Evolutionary conservation across 2,888 invertebrate genomes (phyloP).

Genomic region (Melanostoma scalare): DNA sequence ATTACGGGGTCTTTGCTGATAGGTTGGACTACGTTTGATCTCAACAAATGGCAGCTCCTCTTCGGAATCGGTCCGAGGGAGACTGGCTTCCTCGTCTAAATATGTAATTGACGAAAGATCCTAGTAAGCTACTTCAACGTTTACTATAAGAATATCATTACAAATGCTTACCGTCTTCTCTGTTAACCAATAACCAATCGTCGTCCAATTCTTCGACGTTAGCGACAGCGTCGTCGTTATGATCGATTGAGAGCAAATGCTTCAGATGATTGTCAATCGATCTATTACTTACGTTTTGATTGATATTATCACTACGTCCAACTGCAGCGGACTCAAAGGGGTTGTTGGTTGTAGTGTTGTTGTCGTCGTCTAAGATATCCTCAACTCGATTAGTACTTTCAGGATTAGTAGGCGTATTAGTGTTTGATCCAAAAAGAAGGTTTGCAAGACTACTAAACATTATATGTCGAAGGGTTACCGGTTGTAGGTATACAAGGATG

Average conservation of each 20-base stretch:
- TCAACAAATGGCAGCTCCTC: conserved; percentile 79
- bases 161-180: conserved; percentile 77
- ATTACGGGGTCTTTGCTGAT: conserved; percentile 68
- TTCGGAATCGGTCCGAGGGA: conserved; percentile 80
- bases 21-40: conserved; percentile 74
- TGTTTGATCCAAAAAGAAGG: conserved; percentile 83
- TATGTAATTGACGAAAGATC: conserved; percentile 56
- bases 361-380: conserved; percentile 32
- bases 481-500: conserved; percentile 38
- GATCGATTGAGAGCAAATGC: conserved; percentile 67
- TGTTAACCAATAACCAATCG: conserved; percentile 84
- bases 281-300: conserved; percentile 63
- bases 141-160: conserved; percentile 16
- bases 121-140: conserved; percentile 70
- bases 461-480: conserved; percentile 76
- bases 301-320: conserved; percentile 59
- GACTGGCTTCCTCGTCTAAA: conserved; percentile 78
- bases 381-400: conserved; percentile 64
- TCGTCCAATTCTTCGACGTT: conserved; percentile 80
- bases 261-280: conserved; percentile 51
- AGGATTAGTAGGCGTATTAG: conserved; percentile 77
- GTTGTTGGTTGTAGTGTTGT: conserved; percentile 7
- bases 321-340: conserved; percentile 43
- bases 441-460: conserved; percentile 86
- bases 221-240: conserved; percentile 79